A percentile compares a stretch with the other conserved stretches of the same genome.
phyloP scores from a whole-genome alignment of 2,797 vertebrate genomes.

The Pangasius macronema region DNA sequence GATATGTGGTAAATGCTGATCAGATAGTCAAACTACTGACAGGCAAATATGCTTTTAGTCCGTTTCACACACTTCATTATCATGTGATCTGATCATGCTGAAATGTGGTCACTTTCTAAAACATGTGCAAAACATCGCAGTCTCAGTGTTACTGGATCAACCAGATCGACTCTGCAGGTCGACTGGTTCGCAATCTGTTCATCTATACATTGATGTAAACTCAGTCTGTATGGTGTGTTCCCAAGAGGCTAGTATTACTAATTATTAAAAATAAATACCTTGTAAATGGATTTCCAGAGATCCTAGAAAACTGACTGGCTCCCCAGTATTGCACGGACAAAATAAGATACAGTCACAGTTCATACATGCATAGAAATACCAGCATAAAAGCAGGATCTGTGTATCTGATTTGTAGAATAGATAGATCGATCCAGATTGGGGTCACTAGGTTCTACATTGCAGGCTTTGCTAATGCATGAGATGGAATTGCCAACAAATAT shows the following conservation, averaged over 20 bases:
- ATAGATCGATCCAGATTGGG: neutral
- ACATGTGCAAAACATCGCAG: too few species aligned
- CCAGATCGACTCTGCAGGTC: neutral
- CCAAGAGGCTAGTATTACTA: neutral
- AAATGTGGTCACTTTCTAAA: neutral
- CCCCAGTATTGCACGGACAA: neutral
- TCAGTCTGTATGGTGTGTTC: neutral
- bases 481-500: constrained; percentile 9
- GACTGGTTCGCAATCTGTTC: neutral
- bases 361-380: neutral
- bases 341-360: neutral
- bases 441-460: neutral
- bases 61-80: neutral
- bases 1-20: constrained; percentile 44
- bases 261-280: neutral
- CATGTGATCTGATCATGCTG: neutral
- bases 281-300: too few species aligned
- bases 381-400: neutral
- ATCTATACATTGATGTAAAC: neutral
- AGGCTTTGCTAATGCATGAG: neutral
- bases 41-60: neutral
- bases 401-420: neutral
- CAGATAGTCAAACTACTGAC: constrained; percentile 45
- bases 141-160: neutral
- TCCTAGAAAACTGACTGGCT: neutral